Evolutionary conservation across 2,888 invertebrate genomes (phyloP), one percentile per base, ranked within the genome.

Genomic region (Parelbella ahira): DNA sequence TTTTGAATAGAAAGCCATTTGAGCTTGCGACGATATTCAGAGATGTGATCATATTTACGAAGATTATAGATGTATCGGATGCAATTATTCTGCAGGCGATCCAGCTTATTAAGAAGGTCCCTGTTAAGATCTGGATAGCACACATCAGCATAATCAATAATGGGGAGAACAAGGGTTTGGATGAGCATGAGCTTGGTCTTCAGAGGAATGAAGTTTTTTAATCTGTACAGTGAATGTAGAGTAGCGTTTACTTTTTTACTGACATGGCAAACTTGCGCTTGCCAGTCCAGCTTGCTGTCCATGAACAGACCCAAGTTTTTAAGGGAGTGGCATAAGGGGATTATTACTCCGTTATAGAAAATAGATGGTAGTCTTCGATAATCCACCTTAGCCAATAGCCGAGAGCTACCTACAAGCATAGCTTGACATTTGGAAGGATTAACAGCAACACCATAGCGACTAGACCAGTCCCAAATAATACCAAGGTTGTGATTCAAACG

Each of bases 141-240:
- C 8, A 24, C 24, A 24, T 15, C 15, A 15, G 3, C 15, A 3
- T 15, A 15, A 4, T 15, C 15, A 15, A 15, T 15, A 15, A 15
- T 15, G 15, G 15, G 15, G 15, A 15, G 15, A 15, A 15, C 15
- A 3, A 15, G 15, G 3, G 4, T 3, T 4, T 15, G 15, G 73
- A 72, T 59, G 63, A 60, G 65, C 56, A 49, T 56, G 54, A 60
- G 63, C 4, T 15, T 15, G 15, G 15, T 15, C 15, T 15, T 15
- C 2, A 15, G 4, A 15, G 15, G 15, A 15, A 15, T 2, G 15
- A 15, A 20, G 6, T 15, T 2, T 4, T 15, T 15, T 3, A 15
- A 3, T 4, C 15, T 15, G n/a, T n/a, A 15, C 15, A 4, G 15
- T 15, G 15, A 15, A 4, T 15, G 15, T 4, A 15, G 15, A 4